Base-by-base conservation (phyloP, 2,888 invertebrate genomes). In the Meteorus colon region DNA sequence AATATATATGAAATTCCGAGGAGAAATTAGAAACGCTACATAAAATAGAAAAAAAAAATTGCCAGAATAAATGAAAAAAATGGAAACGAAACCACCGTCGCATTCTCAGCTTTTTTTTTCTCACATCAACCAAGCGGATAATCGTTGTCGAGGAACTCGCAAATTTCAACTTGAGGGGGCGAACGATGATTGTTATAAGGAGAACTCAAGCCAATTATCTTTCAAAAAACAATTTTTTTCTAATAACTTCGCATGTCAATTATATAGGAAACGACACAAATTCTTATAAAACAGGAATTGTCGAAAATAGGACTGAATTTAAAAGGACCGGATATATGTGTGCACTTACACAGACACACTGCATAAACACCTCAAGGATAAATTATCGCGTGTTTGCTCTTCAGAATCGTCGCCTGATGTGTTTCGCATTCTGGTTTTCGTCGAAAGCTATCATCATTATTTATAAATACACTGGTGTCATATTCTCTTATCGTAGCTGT, bases 381-480 rank as follows among this genome's bases (percentile, higher is more conserved):
- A 73, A 45, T 65, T 34, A 67, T 51, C 55, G 31, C 73, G 65
- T 48, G 65, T 34, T 73, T 71, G 24, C 48, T 62, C 45, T 60
- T 34, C 45, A 73, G 45, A 71, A 65, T 70, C 68, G 59, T 76
- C 73, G 75, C 75, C 71, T 75, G 19, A 19, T 55, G 19, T 55
- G 8, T 65, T 16, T 41, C 19, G 37, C 66, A 60, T 29, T 12
- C 59, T 31, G 8, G 48, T 70, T 73, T 84, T 83, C 82, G 75
- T 16, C 83, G 82, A 84, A 84, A 81, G 12, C 80, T 82, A 84
- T 85, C 83, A 83, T 84, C 83, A 80, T 84, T 82, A 83, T 77
- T 75, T 48, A 41, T 41, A 41, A 41, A 41, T 41, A 41, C 41
- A 12, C 12, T 8, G 1, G 12, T 41, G 41, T 12, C 41, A 41